phyloP scores from a whole-genome alignment of 2,797 vertebrate species.

The Poeciliopsis gracilis region DNA sequence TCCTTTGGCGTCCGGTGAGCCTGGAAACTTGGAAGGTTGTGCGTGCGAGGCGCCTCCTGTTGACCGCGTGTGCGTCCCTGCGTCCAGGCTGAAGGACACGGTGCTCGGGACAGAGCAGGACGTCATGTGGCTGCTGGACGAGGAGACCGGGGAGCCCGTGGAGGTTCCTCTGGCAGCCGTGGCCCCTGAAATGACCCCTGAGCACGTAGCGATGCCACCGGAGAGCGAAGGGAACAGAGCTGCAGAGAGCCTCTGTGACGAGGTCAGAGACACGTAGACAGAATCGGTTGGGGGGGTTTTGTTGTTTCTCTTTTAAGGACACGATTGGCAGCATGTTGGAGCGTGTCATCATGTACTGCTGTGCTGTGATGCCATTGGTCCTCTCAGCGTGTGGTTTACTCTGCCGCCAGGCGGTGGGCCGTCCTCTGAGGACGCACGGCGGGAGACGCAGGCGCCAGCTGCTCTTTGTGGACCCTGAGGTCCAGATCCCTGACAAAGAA shows the following conservation, averaged over 20 bases:
- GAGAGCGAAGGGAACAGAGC: constrained; percentile 10
- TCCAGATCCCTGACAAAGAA: constrained; percentile 79
- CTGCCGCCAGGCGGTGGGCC: constrained; percentile 27
- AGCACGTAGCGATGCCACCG: constrained; percentile 44
- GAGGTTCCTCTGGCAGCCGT: constrained; percentile 26
- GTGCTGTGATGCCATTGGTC: not conserved
- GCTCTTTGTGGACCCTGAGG: constrained; percentile 78
- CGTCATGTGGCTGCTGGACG: constrained; percentile 49
- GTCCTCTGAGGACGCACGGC: constrained; percentile 22
- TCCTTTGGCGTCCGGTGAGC: constrained; percentile 70
- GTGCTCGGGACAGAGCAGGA: constrained; percentile 43
- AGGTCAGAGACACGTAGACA: constrained; percentile 32
- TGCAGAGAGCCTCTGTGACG: constrained; percentile 6
- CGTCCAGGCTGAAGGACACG: constrained; percentile 67
- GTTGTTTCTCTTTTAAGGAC: not conserved
- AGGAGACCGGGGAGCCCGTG: constrained; percentile 44
- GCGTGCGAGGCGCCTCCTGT: accelerated
- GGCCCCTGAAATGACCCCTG: constrained; percentile 76
- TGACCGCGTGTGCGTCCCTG: constrained; percentile 3
- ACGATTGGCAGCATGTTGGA: not conserved
- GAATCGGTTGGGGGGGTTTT: not conserved
- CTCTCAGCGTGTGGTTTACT: constrained; percentile 13
- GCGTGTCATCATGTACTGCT: not conserved
- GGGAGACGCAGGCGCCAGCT: constrained; percentile 71
- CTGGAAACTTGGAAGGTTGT: no score